Percentiles rank a stretch among this genome's conserved stretches.
Conservation (phyloP, 2,113 vertebrate species). For the Syngnathus scovelli region DNA sequence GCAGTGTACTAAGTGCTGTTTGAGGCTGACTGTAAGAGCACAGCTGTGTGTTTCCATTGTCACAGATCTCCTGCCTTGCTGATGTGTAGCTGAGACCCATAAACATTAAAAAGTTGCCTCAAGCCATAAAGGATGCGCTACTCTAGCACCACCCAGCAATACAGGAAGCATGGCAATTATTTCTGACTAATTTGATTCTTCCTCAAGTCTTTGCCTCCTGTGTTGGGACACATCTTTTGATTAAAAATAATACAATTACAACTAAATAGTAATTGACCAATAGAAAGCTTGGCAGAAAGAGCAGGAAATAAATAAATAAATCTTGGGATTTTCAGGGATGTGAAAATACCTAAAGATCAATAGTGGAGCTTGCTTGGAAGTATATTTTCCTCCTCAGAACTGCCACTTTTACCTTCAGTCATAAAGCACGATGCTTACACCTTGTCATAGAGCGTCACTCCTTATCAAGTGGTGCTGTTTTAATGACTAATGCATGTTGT, state of each 20-base stretch:
- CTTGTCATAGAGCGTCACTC: slow-evolving; percentile 19
- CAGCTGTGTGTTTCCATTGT: not conserved
- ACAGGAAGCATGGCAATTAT: not conserved
- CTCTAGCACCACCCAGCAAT: not conserved
- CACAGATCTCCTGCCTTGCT: not conserved
- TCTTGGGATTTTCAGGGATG: not conserved
- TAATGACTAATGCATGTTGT: slow-evolving; percentile 30
- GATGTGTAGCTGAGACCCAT: not conserved
- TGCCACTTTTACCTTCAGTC: slow-evolving; percentile 34
- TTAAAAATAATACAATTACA: not conserved
- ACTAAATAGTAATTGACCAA: not conserved
- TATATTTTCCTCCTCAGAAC: slow-evolving; percentile 20
- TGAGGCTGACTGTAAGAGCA: not conserved
- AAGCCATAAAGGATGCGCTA: not conserved
- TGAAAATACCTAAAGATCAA: slow-evolving; percentile 27
- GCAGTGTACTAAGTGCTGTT: not conserved
- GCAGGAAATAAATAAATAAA: not conserved
- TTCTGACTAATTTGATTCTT: not conserved
- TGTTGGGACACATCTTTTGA: not conserved
- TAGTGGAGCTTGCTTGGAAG: slow-evolving; percentile 27
- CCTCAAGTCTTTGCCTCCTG: not conserved
- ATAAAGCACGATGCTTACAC: slow-evolving; percentile 42
- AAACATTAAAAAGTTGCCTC: not conserved
- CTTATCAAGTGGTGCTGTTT: slow-evolving; percentile 10
- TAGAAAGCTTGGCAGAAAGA: not conserved